A percentile compares a stretch with the other conserved stretches of the same genome.
Evolutionary conservation across 2,113 vertebrate genomes (phyloP).

Genomic region (Cheilinus undulatus): DNA sequence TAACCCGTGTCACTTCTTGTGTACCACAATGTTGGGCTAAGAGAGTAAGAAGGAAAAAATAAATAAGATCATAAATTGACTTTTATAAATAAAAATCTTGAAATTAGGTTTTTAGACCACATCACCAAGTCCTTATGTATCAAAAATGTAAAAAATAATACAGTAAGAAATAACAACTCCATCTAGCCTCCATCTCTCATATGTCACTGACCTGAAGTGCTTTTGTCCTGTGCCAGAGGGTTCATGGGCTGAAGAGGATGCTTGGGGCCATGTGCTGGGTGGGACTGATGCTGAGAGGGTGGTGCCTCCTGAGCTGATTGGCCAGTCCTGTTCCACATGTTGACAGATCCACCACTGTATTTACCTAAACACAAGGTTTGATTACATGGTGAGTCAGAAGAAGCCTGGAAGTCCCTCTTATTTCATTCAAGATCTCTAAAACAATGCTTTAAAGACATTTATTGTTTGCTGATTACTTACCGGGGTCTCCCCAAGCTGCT

Average conservation of each 20-base stretch:
- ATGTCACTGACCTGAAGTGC: slow-evolving; percentile 84
- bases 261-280: slow-evolving; percentile 54
- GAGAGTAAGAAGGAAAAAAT: too few species aligned
- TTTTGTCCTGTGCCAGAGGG: slow-evolving; percentile 83
- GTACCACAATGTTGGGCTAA: too few species aligned
- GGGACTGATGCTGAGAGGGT: slow-evolving; percentile 77
- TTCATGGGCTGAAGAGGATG: slow-evolving; percentile 70
- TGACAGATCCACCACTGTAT: slow-evolving; percentile 84
- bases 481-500: slow-evolving; percentile 96
- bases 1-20: too few species aligned
- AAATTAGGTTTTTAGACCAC: too few species aligned
- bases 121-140: too few species aligned
- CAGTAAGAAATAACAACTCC: too few species aligned
- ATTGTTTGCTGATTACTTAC: slow-evolving; percentile 29
- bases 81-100: too few species aligned
- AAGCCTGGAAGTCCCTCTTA: neutral
- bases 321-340: slow-evolving; percentile 94
- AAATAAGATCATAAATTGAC: too few species aligned
- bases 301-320: slow-evolving; percentile 86
- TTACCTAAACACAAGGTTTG: slow-evolving; percentile 55
- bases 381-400: neutral
- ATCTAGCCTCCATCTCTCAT: neutral
- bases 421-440: too few species aligned
- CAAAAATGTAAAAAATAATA: too few species aligned
- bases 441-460: slow-evolving; percentile 72